Conservation (phyloP, 2,113 vertebrate genomes). For the Aix galericulata region DNA sequence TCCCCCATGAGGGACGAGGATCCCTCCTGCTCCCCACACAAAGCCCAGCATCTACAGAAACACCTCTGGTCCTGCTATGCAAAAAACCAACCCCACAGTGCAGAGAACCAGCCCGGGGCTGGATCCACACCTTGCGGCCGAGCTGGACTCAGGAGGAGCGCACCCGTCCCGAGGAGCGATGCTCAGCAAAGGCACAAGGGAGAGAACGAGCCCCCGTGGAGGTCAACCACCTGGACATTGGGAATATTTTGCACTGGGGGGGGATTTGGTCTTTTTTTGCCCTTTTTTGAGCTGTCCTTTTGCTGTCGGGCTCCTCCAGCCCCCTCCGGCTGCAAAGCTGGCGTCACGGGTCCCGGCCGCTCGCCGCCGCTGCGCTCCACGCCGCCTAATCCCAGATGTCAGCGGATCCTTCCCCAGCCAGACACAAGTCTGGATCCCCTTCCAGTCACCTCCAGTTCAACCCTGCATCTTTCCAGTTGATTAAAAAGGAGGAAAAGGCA, state of each 20-base stretch:
- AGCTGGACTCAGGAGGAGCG: background rate
- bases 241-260: accelerated
- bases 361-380: constrained; percentile 10
- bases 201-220: background rate
- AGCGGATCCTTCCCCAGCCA: constrained; percentile 59
- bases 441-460: constrained; percentile 71
- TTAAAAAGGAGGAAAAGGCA: constrained; percentile 49
- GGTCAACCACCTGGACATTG: background rate
- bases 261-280: accelerated
- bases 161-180: accelerated
- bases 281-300: background rate
- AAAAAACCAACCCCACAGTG: accelerated
- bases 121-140: too few species aligned
- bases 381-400: constrained; percentile 66
- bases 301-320: background rate
- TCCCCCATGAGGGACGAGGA: background rate
- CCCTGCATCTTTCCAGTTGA: constrained; percentile 72
- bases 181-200: accelerated
- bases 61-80: background rate
- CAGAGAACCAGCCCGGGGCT: too few species aligned
- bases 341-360: background rate
- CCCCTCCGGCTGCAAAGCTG: background rate
- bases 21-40: accelerated
- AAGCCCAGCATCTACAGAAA: accelerated
- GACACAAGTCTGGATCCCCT: constrained; percentile 68